phyloP scores from a whole-genome alignment of 1,140 invertebrate species.

The Cecropterus lyciades region DNA sequence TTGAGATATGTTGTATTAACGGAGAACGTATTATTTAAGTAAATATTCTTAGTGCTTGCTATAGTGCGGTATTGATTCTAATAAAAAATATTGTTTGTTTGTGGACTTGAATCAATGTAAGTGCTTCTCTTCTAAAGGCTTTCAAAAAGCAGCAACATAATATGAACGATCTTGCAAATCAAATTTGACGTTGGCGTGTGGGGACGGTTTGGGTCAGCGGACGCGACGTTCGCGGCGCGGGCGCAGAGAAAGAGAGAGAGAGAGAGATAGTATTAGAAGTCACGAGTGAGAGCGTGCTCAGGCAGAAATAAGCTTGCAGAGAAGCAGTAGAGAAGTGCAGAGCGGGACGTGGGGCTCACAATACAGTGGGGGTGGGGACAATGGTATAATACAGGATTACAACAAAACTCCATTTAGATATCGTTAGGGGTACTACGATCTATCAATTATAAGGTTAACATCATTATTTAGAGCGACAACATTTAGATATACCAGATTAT shows the following conservation, averaged over 20 bases:
- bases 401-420: constrained; percentile 73
- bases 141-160: constrained; percentile 75
- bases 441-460: constrained; percentile 57
- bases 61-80: background rate
- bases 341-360: constrained; percentile 80
- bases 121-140: constrained; percentile 69
- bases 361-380: constrained; percentile 73
- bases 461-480: constrained; percentile 42
- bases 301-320: constrained; percentile 84
- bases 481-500: constrained; percentile 45
- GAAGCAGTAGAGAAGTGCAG: constrained; percentile 84
- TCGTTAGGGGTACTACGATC: constrained; percentile 74
- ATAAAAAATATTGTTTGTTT: constrained; percentile 11
- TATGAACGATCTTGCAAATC: constrained; percentile 69
- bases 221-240: constrained; percentile 60
- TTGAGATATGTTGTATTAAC: background rate
- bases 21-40: background rate
- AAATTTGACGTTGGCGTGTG: constrained; percentile 63
- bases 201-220: constrained; percentile 64
- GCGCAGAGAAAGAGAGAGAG: constrained; percentile 52
- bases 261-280: constrained; percentile 57
- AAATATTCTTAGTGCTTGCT: background rate
- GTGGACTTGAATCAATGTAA: constrained; percentile 9
- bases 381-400: constrained; percentile 80
- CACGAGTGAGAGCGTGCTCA: constrained; percentile 79